Evolutionary conservation across 2,113 vertebrate genomes (phyloP).

Genomic region (Brienomyrus longianalis): DNA sequence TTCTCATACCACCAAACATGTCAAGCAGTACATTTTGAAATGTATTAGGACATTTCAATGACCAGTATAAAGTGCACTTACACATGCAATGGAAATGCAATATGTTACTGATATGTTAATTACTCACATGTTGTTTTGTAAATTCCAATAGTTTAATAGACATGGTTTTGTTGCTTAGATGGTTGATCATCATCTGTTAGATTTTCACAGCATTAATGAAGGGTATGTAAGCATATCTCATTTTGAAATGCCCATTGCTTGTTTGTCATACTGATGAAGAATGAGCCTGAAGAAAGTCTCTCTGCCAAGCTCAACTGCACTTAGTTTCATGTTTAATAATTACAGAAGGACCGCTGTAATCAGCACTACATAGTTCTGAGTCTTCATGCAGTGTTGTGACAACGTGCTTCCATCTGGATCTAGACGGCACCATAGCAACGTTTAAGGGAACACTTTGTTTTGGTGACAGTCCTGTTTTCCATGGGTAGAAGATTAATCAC

Average conservation of each 20-base stretch:
- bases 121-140: not conserved
- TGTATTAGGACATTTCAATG: not conserved
- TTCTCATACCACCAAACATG: not conserved
- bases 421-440: not conserved
- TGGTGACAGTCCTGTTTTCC: not conserved
- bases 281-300: not conserved
- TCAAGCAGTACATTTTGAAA: too few species aligned
- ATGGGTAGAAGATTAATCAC: not conserved
- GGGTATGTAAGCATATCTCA: not conserved
- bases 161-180: not conserved
- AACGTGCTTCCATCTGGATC: not conserved
- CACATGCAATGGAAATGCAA: not conserved
- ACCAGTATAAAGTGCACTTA: not conserved
- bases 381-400: not conserved
- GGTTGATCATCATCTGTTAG: not conserved
- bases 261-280: not conserved
- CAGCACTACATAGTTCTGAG: not conserved
- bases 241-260: not conserved
- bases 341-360: not conserved
- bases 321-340: not conserved
- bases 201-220: not conserved
- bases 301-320: not conserved
- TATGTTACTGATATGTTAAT: not conserved
- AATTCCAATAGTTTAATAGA: not conserved
- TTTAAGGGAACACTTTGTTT: not conserved